Evolutionary conservation across 2,888 invertebrate species (phyloP).

Genomic region (Synanthedon myopaeformis): DNA sequence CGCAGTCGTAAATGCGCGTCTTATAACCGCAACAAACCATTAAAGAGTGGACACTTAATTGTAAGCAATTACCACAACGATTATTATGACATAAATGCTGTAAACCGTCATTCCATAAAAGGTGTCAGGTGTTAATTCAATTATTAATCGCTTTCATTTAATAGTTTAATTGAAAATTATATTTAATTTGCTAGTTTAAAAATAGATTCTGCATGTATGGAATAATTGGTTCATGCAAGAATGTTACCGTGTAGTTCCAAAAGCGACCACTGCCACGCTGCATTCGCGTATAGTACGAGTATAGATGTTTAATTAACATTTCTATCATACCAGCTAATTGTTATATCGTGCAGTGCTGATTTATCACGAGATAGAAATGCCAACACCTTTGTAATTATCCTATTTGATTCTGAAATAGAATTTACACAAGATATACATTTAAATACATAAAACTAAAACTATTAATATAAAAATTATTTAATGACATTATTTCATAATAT

Average conservation of each 20-base stretch:
- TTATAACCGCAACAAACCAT: neutral
- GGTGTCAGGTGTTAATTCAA: constrained; percentile 15
- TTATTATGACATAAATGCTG: neutral
- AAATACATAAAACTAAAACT: neutral
- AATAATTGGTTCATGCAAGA: neutral
- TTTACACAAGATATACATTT: neutral
- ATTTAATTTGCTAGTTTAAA: neutral
- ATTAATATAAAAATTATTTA: neutral
- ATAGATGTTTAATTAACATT: constrained; percentile 69
- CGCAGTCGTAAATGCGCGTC: too few species aligned
- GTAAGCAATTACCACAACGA: constrained; percentile 1
- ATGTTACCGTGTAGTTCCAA: constrained; percentile 19
- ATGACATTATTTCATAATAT: neutral
- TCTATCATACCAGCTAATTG: constrained; percentile 69
- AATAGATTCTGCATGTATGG: too few species aligned
- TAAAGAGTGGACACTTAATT: constrained; percentile 2
- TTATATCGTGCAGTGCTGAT: constrained; percentile 69
- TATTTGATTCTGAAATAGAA: constrained; percentile 4
- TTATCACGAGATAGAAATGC: constrained; percentile 59
- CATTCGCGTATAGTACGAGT: constrained; percentile 38
- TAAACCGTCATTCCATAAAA: neutral
- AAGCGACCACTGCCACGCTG: constrained; percentile 30
- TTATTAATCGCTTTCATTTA: constrained; percentile 17
- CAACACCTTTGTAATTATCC: constrained; percentile 66
- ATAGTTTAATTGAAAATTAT: neutral